These are phyloP conservation scores for Hirundo rustica DNA, from an alignment of 2,797 vertebrate species.

Conservation along the genomic window DNA sequence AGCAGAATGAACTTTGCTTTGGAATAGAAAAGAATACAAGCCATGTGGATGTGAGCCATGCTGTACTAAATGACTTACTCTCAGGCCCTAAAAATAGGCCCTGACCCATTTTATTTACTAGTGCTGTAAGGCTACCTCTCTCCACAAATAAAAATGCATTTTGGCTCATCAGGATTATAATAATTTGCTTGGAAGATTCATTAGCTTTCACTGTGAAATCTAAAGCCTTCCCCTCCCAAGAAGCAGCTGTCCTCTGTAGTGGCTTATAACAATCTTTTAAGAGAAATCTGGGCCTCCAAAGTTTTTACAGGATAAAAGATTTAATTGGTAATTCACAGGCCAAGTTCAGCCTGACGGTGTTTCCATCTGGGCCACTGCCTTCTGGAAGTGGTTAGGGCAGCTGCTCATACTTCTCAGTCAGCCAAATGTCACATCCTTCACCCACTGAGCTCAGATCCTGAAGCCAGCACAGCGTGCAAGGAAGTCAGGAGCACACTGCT, in stretches of 20 bases:
- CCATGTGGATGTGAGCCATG: not conserved
- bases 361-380: not conserved
- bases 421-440: not conserved
- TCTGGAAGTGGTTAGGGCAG: not conserved
- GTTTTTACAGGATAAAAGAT: not conserved
- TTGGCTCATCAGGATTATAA: not conserved
- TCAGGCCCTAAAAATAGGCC: not conserved
- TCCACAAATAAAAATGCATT: not conserved
- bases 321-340: not conserved
- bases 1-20: not conserved
- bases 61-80: not conserved
- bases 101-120: not conserved
- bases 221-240: not conserved
- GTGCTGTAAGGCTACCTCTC: not conserved
- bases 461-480: not conserved
- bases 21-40: not conserved
- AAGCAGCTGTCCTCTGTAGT: not conserved
- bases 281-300: not conserved
- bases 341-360: not conserved
- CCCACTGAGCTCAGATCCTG: not conserved
- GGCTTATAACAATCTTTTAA: not conserved
- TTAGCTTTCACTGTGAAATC: not conserved
- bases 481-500: not conserved
- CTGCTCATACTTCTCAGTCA: not conserved
- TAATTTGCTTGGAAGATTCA: slow-evolving; percentile 3